Evolutionary conservation across 2,113 vertebrate genomes (phyloP).

Genomic region (Pycnonotus jocosus): DNA sequence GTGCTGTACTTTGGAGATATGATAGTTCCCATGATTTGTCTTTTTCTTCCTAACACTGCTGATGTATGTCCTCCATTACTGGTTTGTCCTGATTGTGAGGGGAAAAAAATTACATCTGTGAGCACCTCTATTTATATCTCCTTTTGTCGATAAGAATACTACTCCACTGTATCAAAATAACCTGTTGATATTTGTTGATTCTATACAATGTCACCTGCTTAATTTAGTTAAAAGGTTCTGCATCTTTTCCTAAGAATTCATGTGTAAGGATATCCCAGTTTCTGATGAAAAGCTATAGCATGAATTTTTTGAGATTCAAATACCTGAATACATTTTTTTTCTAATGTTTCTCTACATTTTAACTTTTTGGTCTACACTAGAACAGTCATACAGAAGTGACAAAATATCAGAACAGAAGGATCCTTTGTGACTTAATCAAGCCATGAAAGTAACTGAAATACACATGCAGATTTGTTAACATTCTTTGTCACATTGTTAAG

Average conservation of each 20-base stretch:
- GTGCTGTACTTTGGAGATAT: background rate
- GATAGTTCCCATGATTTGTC: background rate
- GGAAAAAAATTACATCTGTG: background rate
- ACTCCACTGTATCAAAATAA: background rate
- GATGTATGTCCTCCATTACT: background rate
- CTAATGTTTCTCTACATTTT: background rate
- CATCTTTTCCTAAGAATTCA: background rate
- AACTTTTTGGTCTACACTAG: background rate
- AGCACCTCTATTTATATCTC: background rate
- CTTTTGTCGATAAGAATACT: background rate
- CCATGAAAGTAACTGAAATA: background rate
- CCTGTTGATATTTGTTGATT: background rate
- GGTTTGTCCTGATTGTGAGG: background rate
- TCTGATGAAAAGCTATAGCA: background rate
- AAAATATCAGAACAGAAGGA: background rate
- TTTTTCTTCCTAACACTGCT: background rate
- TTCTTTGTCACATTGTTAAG: background rate
- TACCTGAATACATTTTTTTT: background rate
- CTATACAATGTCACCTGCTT: background rate
- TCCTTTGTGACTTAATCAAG: background rate
- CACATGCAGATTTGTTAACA: background rate
- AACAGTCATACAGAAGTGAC: background rate
- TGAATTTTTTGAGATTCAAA: background rate
- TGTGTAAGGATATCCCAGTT: fast-evolving
- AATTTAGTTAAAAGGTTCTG: background rate